Percentiles rank a stretch among this genome's conserved stretches.
phyloP scores from a whole-genome alignment of 1,140 invertebrate genomes.

The Callitettix versicolor region DNA sequence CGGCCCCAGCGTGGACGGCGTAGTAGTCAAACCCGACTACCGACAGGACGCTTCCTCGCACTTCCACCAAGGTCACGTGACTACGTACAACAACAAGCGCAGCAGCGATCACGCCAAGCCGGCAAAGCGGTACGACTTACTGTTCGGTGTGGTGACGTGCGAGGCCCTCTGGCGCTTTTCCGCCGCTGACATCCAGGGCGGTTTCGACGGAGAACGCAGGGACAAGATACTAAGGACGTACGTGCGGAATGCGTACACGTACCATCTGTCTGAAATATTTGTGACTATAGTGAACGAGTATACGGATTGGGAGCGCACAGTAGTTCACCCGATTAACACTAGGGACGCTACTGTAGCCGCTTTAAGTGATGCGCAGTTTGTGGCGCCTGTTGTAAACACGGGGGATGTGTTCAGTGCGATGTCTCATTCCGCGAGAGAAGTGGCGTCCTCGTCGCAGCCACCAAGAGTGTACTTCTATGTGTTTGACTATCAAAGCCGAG shows the following conservation, averaged over 20 bases:
- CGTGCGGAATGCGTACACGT: conserved; percentile 83
- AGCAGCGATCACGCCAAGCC: conserved; percentile 30
- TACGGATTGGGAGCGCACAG: conserved; percentile 88
- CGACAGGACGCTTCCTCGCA: not conserved
- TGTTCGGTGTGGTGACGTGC: conserved; percentile 27
- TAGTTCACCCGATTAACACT: conserved; percentile 81
- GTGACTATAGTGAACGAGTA: conserved; percentile 93
- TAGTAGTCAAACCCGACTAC: conserved; percentile 60
- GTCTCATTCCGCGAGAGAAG: conserved; percentile 36
- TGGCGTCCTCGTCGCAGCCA: conserved; percentile 46
- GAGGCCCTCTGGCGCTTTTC: conserved; percentile 22
- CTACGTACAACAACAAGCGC: conserved; percentile 25
- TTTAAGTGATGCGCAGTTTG: conserved; percentile 81
- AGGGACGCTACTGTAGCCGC: conserved; percentile 84
- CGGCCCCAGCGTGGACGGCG: conserved; percentile 71
- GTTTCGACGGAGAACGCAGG: conserved; percentile 42
- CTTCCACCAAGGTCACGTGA: conserved; percentile 5
- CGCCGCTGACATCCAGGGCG: conserved; percentile 37
- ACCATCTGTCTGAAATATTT: conserved; percentile 92
- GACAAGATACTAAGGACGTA: conserved; percentile 63
- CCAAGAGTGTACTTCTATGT: conserved; percentile 76
- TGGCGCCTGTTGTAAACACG: conserved; percentile 71
- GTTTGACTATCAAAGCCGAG: conserved; percentile 84
- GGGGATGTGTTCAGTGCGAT: conserved; percentile 45
- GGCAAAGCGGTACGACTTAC: conserved; percentile 34